Evolutionary conservation across 1,140 invertebrate genomes (phyloP), one percentile per base, ranked within the genome.

Genomic region (Pachyrhynchus sulphureomaculatus): DNA sequence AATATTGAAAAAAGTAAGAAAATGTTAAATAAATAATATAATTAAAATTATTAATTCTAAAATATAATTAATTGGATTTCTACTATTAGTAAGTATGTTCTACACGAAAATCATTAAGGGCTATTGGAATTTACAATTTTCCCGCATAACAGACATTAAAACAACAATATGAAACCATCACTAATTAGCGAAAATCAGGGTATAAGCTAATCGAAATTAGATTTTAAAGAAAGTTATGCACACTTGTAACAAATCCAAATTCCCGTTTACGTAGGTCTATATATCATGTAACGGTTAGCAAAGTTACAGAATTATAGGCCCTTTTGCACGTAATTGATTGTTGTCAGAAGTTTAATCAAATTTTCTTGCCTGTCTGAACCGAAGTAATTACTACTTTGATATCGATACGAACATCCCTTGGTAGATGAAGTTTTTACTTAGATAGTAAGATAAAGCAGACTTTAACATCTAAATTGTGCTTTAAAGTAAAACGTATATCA

Each of bases 301-400:
- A 59, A 59, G 45, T 59, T 59, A 33, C 45, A 15, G 47, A 18
- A 47, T 42, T 51, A 59, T 59, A 26, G 34, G 37, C 47, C 36
- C 57, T 51, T 51, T 59, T 51, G 34, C 55, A 58, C 45, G 45
- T 59, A 59, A 59, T 51, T 59, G 57, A 59, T 59, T 59, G 57
- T 59, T 59, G 57, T 59, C 57, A 51, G 57, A 59, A 52, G 47
- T 52, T 51, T 59, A 59, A 59, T 59, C 57, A 59, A 59, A 52
- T 59, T 59, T 59, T 52, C 57, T 59, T 59, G 48, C 47, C 33
- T 51, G 36, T 42, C 24, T 48, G 20, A 29, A 48, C 55, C 55
- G 18, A 58, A 13, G 33, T 58, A 58, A 58, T 58, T 58, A 58
- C 55, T 58, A 58, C 8, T 13, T 21, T 32, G 42, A 48, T 58